A percentile compares a stretch with the other conserved stretches of the same genome.
Conservation (phyloP, 1,140 invertebrate genomes). For the Penaeus japonicus region DNA sequence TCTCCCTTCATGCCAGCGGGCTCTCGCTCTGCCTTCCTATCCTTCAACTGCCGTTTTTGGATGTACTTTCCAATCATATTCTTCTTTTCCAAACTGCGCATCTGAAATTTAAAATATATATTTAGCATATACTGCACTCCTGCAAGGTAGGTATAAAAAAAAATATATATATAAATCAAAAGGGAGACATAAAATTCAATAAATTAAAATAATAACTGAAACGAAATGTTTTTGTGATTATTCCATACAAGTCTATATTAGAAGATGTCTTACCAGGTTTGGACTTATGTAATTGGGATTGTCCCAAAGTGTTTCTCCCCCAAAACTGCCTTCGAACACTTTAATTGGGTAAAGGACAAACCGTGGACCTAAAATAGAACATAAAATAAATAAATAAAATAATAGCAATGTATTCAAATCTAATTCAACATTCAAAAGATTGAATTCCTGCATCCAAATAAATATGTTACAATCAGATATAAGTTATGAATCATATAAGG, state of each 20-base stretch:
- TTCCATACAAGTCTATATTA: too few species aligned
- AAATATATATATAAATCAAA: too few species aligned
- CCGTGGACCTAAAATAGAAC: conserved; percentile 72
- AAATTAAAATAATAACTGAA: neutral
- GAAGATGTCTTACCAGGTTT: conserved; percentile 71
- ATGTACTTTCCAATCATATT: neutral
- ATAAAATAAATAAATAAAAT: conserved; percentile 60
- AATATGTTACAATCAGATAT: too few species aligned
- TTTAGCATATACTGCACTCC: too few species aligned
- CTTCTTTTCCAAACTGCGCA: neutral
- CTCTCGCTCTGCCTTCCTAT: neutral
- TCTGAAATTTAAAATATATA: neutral
- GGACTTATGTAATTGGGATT: conserved; percentile 94
- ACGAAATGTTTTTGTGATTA: too few species aligned
- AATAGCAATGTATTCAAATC: too few species aligned
- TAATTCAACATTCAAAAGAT: too few species aligned
- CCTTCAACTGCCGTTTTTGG: neutral
- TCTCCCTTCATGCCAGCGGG: neutral
- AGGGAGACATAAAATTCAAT: too few species aligned
- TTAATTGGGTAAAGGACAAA: conserved; percentile 96
- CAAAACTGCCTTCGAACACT: conserved; percentile 94
- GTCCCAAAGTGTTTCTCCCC: conserved; percentile 89
- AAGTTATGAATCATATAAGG: too few species aligned
- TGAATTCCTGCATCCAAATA: too few species aligned
- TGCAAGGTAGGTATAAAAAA: too few species aligned